These are phyloP conservation scores for Ladona fulva DNA, from an alignment of 1,140 invertebrate genomes.

Conservation along the genomic window DNA sequence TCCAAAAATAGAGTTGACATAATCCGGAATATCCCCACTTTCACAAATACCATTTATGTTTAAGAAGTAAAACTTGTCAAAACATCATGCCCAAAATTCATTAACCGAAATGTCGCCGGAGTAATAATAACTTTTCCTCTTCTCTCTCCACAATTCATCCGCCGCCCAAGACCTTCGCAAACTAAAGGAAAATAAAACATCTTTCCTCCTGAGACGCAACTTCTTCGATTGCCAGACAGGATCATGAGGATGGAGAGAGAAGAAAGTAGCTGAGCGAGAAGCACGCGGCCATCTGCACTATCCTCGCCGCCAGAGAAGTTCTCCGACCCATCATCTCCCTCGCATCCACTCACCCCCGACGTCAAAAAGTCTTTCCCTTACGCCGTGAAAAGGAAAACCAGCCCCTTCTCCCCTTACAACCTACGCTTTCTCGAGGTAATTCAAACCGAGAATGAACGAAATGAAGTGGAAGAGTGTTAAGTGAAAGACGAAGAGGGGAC, in stretches of 20 bases:
- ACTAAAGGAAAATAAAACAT: no score
- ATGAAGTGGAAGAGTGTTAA: constrained; percentile 10
- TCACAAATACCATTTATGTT: not conserved
- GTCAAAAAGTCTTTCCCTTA: not conserved
- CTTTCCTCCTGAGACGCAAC: no score
- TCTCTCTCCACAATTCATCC: no score
- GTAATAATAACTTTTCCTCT: no score
- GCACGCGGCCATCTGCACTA: not conserved
- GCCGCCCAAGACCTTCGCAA: no score
- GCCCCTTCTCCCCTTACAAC: not conserved
- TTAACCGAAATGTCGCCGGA: not conserved
- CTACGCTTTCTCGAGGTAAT: not conserved
- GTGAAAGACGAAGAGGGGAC: not conserved
- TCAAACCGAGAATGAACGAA: constrained; percentile 1
- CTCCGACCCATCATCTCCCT: not conserved
- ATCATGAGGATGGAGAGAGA: not conserved
- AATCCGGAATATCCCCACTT: no score
- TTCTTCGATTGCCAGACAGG: not conserved
- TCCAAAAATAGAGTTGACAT: no score
- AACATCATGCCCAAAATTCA: not conserved
- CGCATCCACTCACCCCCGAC: not conserved
- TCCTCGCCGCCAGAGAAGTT: not conserved
- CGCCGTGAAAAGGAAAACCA: not conserved
- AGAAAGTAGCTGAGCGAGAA: not conserved
- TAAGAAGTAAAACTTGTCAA: not conserved